phyloP scores from a whole-genome alignment of 2,113 vertebrate species.

The Syngnathoides biaculeatus region DNA sequence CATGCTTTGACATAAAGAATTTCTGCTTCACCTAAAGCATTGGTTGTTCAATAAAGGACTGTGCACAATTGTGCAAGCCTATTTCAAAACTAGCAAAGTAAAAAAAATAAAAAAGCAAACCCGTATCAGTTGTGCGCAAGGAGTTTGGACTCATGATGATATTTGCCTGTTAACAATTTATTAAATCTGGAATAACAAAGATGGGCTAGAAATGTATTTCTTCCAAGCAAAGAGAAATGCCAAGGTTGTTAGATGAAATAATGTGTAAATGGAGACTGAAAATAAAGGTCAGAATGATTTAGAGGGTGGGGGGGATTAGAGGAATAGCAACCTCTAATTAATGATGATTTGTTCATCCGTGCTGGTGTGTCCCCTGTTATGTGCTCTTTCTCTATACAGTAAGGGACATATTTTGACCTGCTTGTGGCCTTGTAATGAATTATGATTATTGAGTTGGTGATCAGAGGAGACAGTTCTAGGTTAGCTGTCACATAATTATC shows the following conservation, averaged over 20 bases:
- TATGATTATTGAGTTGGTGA: conserved; percentile 13
- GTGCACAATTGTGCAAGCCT: too few species aligned
- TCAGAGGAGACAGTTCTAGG: background rate
- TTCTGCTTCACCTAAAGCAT: background rate
- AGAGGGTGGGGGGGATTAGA: background rate
- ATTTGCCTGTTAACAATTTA: background rate
- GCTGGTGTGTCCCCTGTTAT: background rate
- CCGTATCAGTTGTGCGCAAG: background rate
- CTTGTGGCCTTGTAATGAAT: conserved; percentile 20
- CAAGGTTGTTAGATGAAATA: background rate
- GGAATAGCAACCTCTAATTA: conserved; percentile 10
- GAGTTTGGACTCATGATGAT: background rate
- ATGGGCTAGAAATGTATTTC: conserved; percentile 1
- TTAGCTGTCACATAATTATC: conserved; percentile 5
- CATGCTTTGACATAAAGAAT: background rate
- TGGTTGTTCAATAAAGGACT: background rate
- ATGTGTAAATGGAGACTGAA: conserved; percentile 11
- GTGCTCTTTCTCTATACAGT: background rate
- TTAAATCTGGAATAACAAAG: conserved; percentile 1
- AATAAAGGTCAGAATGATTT: conserved; percentile 11
- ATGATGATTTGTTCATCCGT: conserved; percentile 15
- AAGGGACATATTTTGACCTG: conserved; percentile 9
- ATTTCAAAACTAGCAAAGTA: background rate
- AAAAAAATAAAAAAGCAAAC: background rate
- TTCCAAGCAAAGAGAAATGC: background rate